Percentiles rank a stretch among this genome's conserved stretches.
Conservation (phyloP, 2,888 invertebrate species). For the Margaritifera margaritifera region DNA sequence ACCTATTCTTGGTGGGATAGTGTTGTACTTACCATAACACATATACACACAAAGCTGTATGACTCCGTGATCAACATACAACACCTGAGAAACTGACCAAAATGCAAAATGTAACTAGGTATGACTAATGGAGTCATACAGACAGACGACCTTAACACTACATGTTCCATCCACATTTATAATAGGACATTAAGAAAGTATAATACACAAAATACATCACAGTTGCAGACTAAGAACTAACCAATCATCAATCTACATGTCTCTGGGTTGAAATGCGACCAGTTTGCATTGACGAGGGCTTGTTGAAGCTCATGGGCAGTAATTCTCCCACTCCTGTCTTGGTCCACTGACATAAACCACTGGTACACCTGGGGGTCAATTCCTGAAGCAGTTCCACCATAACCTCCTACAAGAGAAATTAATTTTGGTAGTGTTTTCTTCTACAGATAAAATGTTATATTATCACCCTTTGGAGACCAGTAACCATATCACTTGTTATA, state of each 20-base stretch:
- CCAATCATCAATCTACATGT: slow-evolving; percentile 91
- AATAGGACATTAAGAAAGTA: neutral
- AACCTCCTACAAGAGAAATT: neutral
- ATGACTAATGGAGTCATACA: too few relatives aligned
- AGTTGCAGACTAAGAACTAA: slow-evolving; percentile 61
- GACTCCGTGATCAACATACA: too few relatives aligned
- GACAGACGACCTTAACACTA: neutral
- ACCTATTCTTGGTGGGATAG: too few relatives aligned
- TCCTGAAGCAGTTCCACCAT: slow-evolving; percentile 62
- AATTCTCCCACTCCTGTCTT: slow-evolving; percentile 88
- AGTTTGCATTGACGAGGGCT: slow-evolving; percentile 89
- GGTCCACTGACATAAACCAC: slow-evolving; percentile 89
- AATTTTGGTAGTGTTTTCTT: neutral
- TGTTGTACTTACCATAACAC: too few relatives aligned
- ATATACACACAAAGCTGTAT: too few relatives aligned
- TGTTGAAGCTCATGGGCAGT: slow-evolving; percentile 83
- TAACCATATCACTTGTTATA: too few relatives aligned
- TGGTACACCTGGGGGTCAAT: slow-evolving; percentile 83
- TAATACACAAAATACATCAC: neutral
- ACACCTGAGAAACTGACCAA: too few relatives aligned
- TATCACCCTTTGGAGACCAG: too few relatives aligned
- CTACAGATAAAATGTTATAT: too few relatives aligned
- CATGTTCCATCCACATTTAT: neutral
- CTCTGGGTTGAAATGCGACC: slow-evolving; percentile 85
- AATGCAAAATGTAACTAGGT: too few relatives aligned